These are phyloP conservation scores for Neodon shergylaensis DNA, from an alignment of 2,113 vertebrate genomes.

Conservation along the genomic window DNA sequence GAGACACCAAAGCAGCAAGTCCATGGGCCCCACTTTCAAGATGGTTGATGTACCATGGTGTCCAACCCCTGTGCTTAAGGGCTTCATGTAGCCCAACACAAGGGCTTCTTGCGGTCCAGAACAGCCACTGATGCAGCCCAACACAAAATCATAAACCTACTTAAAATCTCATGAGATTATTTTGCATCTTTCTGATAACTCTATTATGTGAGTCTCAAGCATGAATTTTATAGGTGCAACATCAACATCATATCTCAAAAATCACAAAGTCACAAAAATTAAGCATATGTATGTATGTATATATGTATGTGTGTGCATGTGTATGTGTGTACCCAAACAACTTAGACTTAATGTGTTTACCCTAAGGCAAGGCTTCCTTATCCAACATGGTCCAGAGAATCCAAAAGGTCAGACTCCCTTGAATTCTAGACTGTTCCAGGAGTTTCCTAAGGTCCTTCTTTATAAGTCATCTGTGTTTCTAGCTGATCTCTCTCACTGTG, in stretches of 20 bases:
- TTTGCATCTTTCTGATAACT: not conserved
- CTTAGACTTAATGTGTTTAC: not conserved
- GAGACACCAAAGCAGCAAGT: not conserved
- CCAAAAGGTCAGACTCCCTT: not conserved
- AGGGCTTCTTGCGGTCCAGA: not conserved
- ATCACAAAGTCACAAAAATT: not conserved
- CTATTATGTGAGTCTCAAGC: not conserved
- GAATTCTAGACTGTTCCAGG: not conserved
- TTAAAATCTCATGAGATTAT: not conserved
- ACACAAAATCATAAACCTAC: not conserved
- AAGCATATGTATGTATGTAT: not conserved
- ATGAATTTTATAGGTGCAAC: not conserved
- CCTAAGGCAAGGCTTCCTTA: not conserved
- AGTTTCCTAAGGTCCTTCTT: not conserved
- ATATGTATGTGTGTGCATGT: not conserved
- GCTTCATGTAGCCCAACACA: not conserved
- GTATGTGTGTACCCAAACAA: not conserved
- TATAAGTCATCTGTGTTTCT: rapidly evolving
- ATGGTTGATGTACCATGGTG: not conserved
- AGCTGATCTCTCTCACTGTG: not conserved
- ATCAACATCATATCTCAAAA: not conserved
- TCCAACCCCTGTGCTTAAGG: not conserved
- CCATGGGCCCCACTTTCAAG: not conserved
- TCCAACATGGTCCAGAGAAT: not conserved
- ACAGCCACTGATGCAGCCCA: too few relatives aligned